A percentile compares a stretch with the other conserved stretches of the same genome.
These are phyloP conservation scores for Drosophila pandora DNA, from an alignment of 1,140 invertebrate species.

Conservation along the genomic window DNA sequence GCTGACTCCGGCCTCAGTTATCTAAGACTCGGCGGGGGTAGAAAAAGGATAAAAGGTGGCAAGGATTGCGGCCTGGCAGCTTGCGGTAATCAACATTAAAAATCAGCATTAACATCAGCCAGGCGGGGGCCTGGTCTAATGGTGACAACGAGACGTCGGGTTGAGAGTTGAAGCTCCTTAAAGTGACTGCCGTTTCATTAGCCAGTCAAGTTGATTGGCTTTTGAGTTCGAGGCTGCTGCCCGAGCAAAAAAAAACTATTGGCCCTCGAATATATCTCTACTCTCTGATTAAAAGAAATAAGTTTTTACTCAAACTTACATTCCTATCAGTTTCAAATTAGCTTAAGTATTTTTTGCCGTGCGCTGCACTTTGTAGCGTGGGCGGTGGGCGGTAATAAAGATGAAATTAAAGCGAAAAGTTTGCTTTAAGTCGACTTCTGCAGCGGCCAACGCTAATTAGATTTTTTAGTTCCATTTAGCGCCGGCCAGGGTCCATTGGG, in stretches of 20 bases:
- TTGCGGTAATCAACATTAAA: constrained; percentile 61
- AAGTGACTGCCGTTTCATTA: constrained; percentile 71
- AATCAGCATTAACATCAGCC: constrained; percentile 57
- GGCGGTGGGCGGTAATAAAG: constrained; percentile 61
- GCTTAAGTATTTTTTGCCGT: background rate
- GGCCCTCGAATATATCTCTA: background rate
- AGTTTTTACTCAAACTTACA: background rate
- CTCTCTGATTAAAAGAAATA: background rate
- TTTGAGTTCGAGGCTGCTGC: constrained; percentile 39
- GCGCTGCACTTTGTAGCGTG: constrained; percentile 4
- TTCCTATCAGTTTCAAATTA: constrained; percentile 2
- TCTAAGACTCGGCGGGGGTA: constrained; percentile 14
- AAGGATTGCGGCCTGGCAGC: constrained; percentile 49
- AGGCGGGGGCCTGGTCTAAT: constrained; percentile 34
- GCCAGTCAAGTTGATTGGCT: constrained; percentile 74
- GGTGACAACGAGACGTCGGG: constrained; percentile 44
- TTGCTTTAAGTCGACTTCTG: constrained; percentile 68
- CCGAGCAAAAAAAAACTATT: constrained; percentile 13
- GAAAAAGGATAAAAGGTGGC: constrained; percentile 29
- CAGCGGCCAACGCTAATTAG: constrained; percentile 69
- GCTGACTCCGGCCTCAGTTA: constrained; percentile 41
- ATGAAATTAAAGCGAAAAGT: constrained; percentile 79
- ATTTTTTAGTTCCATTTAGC: constrained; percentile 74
- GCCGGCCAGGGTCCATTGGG: constrained; percentile 13
- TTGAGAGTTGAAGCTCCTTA: constrained; percentile 51